phyloP scores from a whole-genome alignment of 2,113 vertebrate genomes.

The Oenanthe melanoleuca region DNA sequence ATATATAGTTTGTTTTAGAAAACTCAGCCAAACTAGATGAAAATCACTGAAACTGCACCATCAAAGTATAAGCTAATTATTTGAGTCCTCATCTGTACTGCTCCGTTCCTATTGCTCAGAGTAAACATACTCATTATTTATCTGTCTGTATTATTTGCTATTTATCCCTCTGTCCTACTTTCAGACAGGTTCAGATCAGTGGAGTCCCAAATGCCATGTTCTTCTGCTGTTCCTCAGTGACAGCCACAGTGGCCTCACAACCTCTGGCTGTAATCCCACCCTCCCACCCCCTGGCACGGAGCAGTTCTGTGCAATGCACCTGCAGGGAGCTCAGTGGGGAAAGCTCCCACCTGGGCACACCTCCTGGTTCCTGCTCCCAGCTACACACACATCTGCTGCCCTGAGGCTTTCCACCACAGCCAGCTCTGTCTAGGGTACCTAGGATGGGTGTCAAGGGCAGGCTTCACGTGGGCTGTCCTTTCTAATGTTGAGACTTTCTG shows the following conservation, averaged over 20 bases:
- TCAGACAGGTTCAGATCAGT: background rate
- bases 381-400: fast-evolving
- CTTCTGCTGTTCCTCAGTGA: background rate
- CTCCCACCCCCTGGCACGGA: fast-evolving
- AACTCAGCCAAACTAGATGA: background rate
- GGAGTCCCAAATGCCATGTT: background rate
- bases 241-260: no score
- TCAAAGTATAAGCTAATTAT: background rate
- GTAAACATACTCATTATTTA: background rate
- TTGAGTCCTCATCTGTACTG: fast-evolving
- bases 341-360: fast-evolving
- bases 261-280: background rate
- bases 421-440: fast-evolving
- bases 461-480: background rate
- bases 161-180: background rate
- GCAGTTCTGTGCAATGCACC: background rate
- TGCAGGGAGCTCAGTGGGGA: no score
- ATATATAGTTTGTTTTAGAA: background rate
- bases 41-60: background rate
- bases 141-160: background rate
- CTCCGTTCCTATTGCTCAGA: background rate
- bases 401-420: background rate
- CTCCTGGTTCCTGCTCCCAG: background rate
- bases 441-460: no score
- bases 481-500: background rate